Evolutionary conservation across 64 coral and sea anemone genomes (phyloP).

Genomic region (Dendronephthya gigantea): DNA sequence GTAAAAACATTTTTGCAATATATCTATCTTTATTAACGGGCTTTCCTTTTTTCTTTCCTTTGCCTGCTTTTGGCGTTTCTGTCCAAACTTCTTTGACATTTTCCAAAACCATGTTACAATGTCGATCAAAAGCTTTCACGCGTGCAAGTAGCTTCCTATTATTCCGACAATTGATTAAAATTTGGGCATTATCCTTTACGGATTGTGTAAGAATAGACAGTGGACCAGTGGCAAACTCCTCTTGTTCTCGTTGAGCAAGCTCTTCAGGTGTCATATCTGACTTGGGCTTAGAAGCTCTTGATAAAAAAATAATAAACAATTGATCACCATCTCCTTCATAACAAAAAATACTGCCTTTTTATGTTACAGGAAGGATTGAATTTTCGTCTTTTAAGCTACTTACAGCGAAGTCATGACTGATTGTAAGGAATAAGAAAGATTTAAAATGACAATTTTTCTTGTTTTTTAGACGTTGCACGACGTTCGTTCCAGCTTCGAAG

Average conservation of each 20-base stretch:
- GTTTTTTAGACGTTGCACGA: constrained; percentile 25
- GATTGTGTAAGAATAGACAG: constrained; percentile 89
- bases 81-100: constrained; percentile 99
- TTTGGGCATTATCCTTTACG: constrained; percentile 93
- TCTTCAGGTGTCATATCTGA: constrained; percentile 99
- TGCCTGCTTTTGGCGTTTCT: constrained; percentile 86
- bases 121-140: constrained; percentile 95
- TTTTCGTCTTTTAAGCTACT: constrained; percentile 27
- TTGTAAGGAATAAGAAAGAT: constrained; percentile 39
- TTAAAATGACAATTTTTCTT: neutral
- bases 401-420: constrained; percentile 93
- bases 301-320: neutral
- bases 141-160: constrained; percentile 83
- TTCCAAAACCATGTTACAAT: constrained; percentile 98
- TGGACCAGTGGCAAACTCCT: constrained; percentile 93
- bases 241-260: constrained; percentile 86
- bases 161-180: constrained; percentile 94
- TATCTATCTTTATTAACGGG: constrained; percentile 99
- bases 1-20: constrained; percentile 96
- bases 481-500: too few species aligned
- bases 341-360: neutral
- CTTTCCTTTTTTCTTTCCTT: constrained; percentile 92
- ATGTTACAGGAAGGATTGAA: neutral
- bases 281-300: constrained; percentile 41
- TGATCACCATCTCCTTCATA: too few species aligned